Evolutionary conservation across 2,113 vertebrate species (phyloP).

Genomic region (Tragelaphus strepsiceros): DNA sequence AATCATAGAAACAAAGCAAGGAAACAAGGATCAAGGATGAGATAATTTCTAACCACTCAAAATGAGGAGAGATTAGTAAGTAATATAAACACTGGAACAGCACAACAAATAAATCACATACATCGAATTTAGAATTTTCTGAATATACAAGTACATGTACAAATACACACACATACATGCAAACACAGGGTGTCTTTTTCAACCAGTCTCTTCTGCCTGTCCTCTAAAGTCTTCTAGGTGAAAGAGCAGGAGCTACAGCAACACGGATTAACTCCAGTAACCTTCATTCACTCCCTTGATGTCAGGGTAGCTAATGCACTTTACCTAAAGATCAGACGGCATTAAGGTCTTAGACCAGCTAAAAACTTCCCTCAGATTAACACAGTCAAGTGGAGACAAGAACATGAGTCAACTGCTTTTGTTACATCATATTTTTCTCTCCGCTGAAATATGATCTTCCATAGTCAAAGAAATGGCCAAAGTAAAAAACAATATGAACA

Average conservation of each 20-base stretch:
- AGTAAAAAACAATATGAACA: not conserved
- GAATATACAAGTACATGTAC: not conserved
- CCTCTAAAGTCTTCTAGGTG: not conserved
- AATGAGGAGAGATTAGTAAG: not conserved
- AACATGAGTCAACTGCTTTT: not conserved
- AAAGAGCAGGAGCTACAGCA: not conserved
- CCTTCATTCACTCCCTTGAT: not conserved
- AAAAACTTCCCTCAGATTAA: not conserved
- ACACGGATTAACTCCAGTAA: not conserved
- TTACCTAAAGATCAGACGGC: not conserved
- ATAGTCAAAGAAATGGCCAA: slow-evolving; percentile 1
- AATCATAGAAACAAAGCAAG: not conserved
- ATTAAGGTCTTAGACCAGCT: not conserved
- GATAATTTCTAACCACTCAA: not conserved
- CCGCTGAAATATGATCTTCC: not conserved
- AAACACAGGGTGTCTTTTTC: not conserved
- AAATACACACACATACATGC: not conserved
- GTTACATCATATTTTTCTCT: not conserved
- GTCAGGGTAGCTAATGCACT: not conserved
- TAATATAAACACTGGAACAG: not conserved
- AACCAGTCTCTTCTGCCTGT: not conserved
- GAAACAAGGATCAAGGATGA: not conserved
- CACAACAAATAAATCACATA: not conserved
- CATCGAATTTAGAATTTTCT: not conserved
- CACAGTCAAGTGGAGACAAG: not conserved